phyloP scores from a whole-genome alignment of 64 coral and sea anemone species.

The Actinia equina region DNA sequence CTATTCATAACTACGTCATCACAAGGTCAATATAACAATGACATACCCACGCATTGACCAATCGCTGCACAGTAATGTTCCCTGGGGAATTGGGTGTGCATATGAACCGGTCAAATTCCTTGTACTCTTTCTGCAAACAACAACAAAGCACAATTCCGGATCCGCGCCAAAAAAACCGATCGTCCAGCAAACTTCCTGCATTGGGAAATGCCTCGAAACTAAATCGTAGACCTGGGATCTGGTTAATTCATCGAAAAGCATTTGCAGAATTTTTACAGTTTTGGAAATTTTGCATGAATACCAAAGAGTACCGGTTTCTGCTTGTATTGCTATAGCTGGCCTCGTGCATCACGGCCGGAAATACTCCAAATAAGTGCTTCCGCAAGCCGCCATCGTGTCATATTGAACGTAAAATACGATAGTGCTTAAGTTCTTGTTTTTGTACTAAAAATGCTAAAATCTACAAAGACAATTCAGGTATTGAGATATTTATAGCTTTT shows the following conservation, averaged over 20 bases:
- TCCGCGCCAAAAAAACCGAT: not conserved
- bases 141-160: conserved; percentile 36
- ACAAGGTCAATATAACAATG: conserved; percentile 26
- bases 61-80: conserved; percentile 9
- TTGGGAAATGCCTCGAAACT: not conserved
- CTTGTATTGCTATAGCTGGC: not conserved
- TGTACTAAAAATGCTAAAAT: not conserved
- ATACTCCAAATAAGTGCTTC: conserved; percentile 20
- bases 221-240: not conserved
- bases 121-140: conserved; percentile 33
- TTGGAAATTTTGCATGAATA: not conserved
- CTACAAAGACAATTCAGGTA: not conserved
- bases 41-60: conserved; percentile 28
- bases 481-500: not conserved
- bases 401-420: not conserved
- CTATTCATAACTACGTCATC: conserved; percentile 42
- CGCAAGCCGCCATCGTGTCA: not conserved
- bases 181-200: conserved; percentile 3
- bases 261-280: not conserved
- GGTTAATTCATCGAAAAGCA: not conserved
- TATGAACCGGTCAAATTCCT: conserved; percentile 20
- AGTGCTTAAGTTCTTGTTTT: not conserved
- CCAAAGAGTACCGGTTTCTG: not conserved
- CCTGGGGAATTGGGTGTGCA: conserved; percentile 23
- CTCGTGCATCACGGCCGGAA: not conserved